These are phyloP conservation scores for Sanderia malayensis DNA, from an alignment of 30 jellyfish, hydroid and myxozoan genomes.

Conservation along the genomic window DNA sequence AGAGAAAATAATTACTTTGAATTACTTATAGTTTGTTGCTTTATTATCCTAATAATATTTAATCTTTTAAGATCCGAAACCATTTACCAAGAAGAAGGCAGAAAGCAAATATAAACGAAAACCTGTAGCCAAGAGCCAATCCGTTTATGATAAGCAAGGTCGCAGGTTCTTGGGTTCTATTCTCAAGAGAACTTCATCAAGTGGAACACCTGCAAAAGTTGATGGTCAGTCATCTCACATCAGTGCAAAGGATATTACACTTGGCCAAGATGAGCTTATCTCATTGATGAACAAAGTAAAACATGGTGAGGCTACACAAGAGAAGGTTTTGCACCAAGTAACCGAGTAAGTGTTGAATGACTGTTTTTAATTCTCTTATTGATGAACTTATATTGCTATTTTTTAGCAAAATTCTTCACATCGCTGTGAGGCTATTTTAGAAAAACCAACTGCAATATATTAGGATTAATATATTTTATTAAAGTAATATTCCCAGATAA, in stretches of 20 bases:
- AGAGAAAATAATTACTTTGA: too few species aligned
- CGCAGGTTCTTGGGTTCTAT: constrained; percentile 15
- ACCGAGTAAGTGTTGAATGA: constrained; percentile 46
- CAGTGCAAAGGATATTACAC: constrained; percentile 72
- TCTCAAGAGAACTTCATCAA: constrained; percentile 46
- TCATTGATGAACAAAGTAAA: constrained; percentile 70
- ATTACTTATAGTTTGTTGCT: too few species aligned
- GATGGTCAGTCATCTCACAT: constrained; percentile 14
- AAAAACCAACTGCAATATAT: too few species aligned
- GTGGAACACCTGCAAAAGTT: constrained; percentile 16
- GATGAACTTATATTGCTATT: too few species aligned
- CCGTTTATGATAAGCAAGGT: constrained; percentile 33
- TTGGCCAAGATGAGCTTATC: constrained; percentile 57
- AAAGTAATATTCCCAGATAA: too few species aligned
- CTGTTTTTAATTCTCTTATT: too few species aligned
- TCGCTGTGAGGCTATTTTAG: too few species aligned
- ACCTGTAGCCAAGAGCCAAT: constrained; percentile 33
- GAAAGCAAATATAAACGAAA: not conserved
- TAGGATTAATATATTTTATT: too few species aligned
- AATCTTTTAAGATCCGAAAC: not conserved
- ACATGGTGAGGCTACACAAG: constrained; percentile 71
- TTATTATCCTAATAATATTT: too few species aligned
- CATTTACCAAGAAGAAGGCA: not conserved
- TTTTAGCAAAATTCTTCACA: too few species aligned
- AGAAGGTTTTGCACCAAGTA: constrained; percentile 61